Conservation (phyloP, 2,113 vertebrate species). For the Puma concolor region DNA sequence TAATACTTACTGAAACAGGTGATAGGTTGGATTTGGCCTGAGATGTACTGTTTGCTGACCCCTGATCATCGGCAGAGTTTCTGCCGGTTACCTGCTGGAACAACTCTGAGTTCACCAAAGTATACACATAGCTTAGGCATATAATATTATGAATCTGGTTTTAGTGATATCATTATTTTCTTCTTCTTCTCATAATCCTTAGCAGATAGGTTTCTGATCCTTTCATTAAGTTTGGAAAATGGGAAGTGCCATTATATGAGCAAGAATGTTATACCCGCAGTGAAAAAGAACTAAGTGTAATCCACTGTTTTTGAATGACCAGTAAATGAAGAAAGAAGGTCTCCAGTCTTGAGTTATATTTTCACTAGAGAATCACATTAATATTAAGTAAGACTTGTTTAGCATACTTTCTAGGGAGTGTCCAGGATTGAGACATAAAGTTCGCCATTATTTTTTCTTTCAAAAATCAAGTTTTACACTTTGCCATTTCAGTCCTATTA, state of each 20-base stretch:
- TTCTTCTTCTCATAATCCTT: conserved; percentile 29
- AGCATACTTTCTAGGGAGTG: conserved; percentile 63
- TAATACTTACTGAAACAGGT: background rate
- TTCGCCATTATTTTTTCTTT: conserved; percentile 76
- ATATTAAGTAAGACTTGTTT: conserved; percentile 52
- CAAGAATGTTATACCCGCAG: background rate
- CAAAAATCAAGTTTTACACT: conserved; percentile 69
- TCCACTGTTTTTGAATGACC: conserved; percentile 56
- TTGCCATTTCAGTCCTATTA: conserved; percentile 41
- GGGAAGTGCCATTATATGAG: background rate
- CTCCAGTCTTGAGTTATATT: background rate
- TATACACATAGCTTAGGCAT: background rate
- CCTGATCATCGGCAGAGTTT: background rate
- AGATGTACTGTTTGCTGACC: background rate
- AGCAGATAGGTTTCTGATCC: conserved; percentile 29
- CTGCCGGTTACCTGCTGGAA: background rate
- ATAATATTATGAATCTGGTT: background rate
- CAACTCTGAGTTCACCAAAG: background rate
- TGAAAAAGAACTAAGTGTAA: background rate
- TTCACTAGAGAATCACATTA: conserved; percentile 63
- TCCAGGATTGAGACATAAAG: conserved; percentile 67
- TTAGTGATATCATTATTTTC: conserved; percentile 34
- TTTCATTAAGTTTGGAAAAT: conserved; percentile 53
- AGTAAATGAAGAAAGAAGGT: conserved; percentile 71
- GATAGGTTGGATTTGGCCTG: background rate